A percentile compares a stretch with the other conserved stretches of the same genome.
phyloP scores from a whole-genome alignment of 1,140 invertebrate genomes.

The Eurosta solidaginis region DNA sequence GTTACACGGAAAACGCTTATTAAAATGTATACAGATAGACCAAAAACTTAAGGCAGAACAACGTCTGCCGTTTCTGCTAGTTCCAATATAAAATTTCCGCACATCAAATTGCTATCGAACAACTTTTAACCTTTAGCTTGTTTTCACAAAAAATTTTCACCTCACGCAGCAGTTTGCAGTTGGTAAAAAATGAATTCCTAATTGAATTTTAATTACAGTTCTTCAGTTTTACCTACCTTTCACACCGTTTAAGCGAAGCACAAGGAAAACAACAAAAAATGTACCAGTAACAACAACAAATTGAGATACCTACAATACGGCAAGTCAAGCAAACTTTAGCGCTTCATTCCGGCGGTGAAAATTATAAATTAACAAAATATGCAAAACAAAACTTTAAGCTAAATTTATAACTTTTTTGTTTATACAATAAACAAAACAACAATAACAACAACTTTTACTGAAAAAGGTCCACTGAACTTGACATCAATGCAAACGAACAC shows the following conservation, averaged over 20 bases:
- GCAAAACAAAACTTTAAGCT: slow-evolving; percentile 14
- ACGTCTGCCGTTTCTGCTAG: too few relatives aligned
- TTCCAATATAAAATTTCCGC: not conserved
- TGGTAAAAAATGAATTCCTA: slow-evolving; percentile 1
- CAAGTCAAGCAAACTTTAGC: not conserved
- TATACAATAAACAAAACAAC: not conserved
- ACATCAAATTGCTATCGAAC: not conserved
- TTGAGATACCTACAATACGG: not conserved
- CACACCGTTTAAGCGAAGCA: not conserved
- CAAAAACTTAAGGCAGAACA: not conserved
- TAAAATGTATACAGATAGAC: too few relatives aligned
- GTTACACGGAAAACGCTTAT: too few relatives aligned
- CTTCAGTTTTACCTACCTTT: not conserved
- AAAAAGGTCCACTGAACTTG: too few relatives aligned
- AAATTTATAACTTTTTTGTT: not conserved
- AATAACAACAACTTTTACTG: not conserved
- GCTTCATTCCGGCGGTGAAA: not conserved
- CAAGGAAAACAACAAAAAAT: not conserved
- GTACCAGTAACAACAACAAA: not conserved
- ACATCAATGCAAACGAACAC: not conserved
- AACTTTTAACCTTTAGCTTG: slow-evolving; percentile 8
- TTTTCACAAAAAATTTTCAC: not conserved
- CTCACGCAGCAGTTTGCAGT: not conserved
- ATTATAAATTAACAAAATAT: not conserved
- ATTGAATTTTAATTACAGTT: slow-evolving; percentile 28